phyloP scores from a whole-genome alignment of 2,797 vertebrate genomes.

The Micrastur ruficollis region DNA sequence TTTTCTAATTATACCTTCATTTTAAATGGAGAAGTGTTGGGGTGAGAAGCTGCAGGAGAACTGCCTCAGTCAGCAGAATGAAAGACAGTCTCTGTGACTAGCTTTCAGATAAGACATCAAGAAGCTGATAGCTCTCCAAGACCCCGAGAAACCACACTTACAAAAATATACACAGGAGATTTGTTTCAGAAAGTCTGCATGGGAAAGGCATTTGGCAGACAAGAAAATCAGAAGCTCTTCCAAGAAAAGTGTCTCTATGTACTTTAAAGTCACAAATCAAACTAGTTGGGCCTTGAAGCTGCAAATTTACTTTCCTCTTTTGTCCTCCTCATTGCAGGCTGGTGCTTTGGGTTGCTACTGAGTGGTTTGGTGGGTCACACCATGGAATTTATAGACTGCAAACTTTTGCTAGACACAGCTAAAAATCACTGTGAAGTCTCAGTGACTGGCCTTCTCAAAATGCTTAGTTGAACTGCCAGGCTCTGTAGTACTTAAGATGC shows the following conservation, averaged over 20 bases:
- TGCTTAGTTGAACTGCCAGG: background rate
- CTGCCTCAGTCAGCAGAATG: slow-evolving; percentile 37
- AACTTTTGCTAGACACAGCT: background rate
- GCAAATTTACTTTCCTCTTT: slow-evolving; percentile 49
- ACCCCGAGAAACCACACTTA: slow-evolving; percentile 56
- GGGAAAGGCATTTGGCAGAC: slow-evolving; percentile 39
- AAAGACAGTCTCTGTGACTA: slow-evolving; percentile 26
- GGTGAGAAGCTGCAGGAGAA: slow-evolving; percentile 28
- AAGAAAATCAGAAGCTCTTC: slow-evolving; percentile 13
- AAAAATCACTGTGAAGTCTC: background rate
- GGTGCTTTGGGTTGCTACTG: background rate
- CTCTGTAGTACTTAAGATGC: background rate
- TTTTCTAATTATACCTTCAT: background rate
- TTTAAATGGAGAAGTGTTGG: background rate
- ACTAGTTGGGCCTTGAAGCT: background rate
- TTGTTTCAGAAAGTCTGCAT: background rate
- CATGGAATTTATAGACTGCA: background rate
- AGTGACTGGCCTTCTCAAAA: background rate
- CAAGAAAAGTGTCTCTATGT: background rate
- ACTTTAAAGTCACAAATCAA: slow-evolving; percentile 45
- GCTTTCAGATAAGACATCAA: slow-evolving; percentile 45
- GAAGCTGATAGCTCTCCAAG: slow-evolving; percentile 59
- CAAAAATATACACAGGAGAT: slow-evolving; percentile 45
- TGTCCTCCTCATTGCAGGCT: slow-evolving; percentile 41
- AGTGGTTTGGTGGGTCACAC: slow-evolving; percentile 10